Conservation (phyloP, 2,888 invertebrate genomes). For the Orchesellides sinensis region DNA sequence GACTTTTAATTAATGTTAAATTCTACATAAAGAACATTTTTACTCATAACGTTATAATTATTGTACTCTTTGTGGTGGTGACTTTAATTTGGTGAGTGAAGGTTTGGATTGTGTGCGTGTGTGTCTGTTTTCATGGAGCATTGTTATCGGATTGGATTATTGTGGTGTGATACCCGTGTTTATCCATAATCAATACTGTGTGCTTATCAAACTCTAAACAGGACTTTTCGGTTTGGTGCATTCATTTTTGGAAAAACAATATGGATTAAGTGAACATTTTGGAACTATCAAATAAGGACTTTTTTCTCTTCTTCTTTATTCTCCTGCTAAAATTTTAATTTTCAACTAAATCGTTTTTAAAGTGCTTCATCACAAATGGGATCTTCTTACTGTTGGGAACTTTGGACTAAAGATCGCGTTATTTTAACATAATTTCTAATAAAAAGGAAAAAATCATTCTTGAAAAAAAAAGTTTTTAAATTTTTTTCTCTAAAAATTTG, state of each 20-base stretch:
- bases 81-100: neutral
- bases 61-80: neutral
- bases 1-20: neutral
- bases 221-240: neutral
- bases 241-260: neutral
- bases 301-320: neutral
- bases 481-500: too few relatives aligned
- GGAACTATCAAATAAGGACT: neutral
- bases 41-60: slow-evolving; percentile 1
- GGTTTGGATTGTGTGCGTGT: neutral
- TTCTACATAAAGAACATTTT: neutral
- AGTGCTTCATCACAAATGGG: slow-evolving; percentile 43
- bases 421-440: slow-evolving; percentile 28
- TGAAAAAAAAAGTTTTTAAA: neutral
- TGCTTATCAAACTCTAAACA: neutral
- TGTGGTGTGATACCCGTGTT: neutral
- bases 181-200: neutral
- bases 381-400: slow-evolving; percentile 49
- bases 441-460: slow-evolving; percentile 36
- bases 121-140: too few relatives aligned
- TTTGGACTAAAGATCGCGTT: slow-evolving; percentile 48
- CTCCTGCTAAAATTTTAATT: too few relatives aligned
- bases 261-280: too few relatives aligned
- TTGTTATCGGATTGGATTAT: neutral
- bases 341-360: neutral